These are phyloP conservation scores for Palaemon carinicauda DNA, from an alignment of 1,140 invertebrate genomes.

Conservation along the genomic window DNA sequence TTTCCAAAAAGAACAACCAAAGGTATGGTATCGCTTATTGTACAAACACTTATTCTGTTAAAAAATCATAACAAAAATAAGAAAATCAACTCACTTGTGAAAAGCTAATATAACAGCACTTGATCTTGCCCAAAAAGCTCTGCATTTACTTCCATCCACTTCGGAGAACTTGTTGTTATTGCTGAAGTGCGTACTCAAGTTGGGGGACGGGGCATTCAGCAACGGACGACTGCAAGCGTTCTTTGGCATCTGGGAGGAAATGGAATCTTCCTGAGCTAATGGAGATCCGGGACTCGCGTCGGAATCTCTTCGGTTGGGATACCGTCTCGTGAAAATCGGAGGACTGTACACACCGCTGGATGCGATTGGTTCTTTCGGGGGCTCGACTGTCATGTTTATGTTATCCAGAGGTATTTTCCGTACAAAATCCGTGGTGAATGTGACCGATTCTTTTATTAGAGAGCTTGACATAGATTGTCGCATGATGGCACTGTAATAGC, in stretches of 20 bases:
- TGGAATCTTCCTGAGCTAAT: conserved; percentile 20
- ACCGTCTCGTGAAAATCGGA: conserved; percentile 60
- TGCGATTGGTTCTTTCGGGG: conserved; percentile 67
- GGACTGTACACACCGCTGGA: conserved; percentile 48
- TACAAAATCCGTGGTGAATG: conserved; percentile 58
- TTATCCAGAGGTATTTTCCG: conserved; percentile 49
- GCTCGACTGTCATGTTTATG: conserved; percentile 64
- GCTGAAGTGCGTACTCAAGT: conserved; percentile 59
- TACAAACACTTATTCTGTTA: too few species aligned
- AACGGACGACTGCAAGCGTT: conserved; percentile 58
- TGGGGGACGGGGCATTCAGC: conserved; percentile 30
- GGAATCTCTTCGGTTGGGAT: conserved; percentile 13
- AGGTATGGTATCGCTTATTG: too few species aligned
- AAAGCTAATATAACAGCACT: conserved; percentile 74
- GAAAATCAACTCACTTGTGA: conserved; percentile 69
- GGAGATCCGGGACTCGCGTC: conserved; percentile 22
- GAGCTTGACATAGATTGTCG: conserved; percentile 54
- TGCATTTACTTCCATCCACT: conserved; percentile 62
- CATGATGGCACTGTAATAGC: conserved; percentile 40
- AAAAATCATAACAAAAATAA: too few species aligned
- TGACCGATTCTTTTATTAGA: conserved; percentile 55
- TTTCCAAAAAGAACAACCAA: too few species aligned
- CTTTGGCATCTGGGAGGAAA: conserved; percentile 48
- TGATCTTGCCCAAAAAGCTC: conserved; percentile 74
- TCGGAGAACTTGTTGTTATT: conserved; percentile 54